phyloP scores from a whole-genome alignment of 1,140 invertebrate species.

The Drosophila biarmipes region DNA sequence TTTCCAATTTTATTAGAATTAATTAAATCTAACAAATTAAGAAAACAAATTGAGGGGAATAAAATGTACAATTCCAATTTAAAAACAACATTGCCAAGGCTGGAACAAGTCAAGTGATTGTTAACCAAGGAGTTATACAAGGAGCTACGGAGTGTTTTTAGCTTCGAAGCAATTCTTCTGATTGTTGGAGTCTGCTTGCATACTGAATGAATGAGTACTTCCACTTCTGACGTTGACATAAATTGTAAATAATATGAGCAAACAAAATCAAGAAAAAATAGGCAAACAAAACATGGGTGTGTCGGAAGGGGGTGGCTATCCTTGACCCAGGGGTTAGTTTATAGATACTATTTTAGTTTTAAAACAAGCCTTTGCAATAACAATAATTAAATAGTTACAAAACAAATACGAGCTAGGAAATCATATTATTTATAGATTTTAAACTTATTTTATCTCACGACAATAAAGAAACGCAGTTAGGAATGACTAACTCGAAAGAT shows the following conservation, averaged over 20 bases:
- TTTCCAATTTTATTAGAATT: not conserved
- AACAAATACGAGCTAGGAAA: too few relatives aligned
- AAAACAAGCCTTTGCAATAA: too few relatives aligned
- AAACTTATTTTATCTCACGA: too few relatives aligned
- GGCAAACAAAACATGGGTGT: slow-evolving; percentile 1
- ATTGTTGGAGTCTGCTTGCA: slow-evolving; percentile 26
- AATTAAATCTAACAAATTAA: not conserved
- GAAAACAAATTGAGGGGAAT: not conserved
- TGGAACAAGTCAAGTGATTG: not conserved
- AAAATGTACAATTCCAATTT: too few relatives aligned
- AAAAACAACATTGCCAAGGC: not conserved
- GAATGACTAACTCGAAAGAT: too few relatives aligned
- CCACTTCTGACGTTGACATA: slow-evolving; percentile 49
- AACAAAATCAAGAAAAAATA: slow-evolving; percentile 56
- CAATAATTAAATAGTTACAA: too few relatives aligned
- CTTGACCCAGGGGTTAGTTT: too few relatives aligned
- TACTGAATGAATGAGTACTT: slow-evolving; percentile 44
- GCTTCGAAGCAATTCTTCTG: slow-evolving; percentile 4
- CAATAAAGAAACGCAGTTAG: too few relatives aligned
- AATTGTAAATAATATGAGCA: slow-evolving; percentile 67
- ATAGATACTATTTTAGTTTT: too few relatives aligned
- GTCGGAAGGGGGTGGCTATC: not conserved
- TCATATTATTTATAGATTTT: too few relatives aligned
- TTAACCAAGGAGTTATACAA: not conserved
- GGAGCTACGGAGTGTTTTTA: not conserved